Base-by-base conservation (phyloP, 2,113 vertebrate species). In the Cygnus buccinator region DNA sequence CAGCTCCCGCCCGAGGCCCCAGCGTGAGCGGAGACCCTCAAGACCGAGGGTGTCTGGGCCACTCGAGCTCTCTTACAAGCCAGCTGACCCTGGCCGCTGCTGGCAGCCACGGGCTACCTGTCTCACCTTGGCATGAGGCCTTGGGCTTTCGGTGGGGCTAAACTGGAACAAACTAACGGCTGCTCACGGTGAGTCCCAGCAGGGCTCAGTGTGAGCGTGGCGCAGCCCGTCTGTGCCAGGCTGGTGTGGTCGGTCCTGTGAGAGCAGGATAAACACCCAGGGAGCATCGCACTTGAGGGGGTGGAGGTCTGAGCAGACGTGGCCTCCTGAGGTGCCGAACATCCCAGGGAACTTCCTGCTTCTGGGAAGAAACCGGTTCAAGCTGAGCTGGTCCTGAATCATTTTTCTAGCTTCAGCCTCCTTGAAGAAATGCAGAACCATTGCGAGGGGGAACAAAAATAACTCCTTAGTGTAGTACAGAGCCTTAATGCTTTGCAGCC, bases 401-500 rank as follows among this genome's bases (percentile, higher is more conserved):
- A 62, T 89, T 95, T 78, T 95, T 91, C 48, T 65, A 94, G 91
- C 70, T 87, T 87, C 35, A 43, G 48, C 89, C 94, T 95, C 91
- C 91, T 91, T 95, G 73, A 92, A 94, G 71, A 96, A 95, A 89
- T 91, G 48, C 91, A 39, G 84, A 94, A 93, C 84, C 22, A 1
- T 4, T 75, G 48, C 39, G 26, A 44, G 25, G n/a, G 28, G 14
- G n/a, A 72, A 52, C 87, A 97, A 96, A 96, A 95, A 95, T 95
- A 96, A 71, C 48, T 62, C 26, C 52, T 61, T 41, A 13, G 55
- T 86, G 48, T 83, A 93, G 79, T 89, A 79, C 66, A 94, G 89
- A 95, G 66, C 31, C 11, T 61, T 67, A 58, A 66, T 58, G 75
- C 58, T 82, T 73, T 83, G 80, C 58, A 72, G 57, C 75, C 41